phyloP scores from a whole-genome alignment of 2,797 vertebrate species.

The Clarias fuscus region DNA sequence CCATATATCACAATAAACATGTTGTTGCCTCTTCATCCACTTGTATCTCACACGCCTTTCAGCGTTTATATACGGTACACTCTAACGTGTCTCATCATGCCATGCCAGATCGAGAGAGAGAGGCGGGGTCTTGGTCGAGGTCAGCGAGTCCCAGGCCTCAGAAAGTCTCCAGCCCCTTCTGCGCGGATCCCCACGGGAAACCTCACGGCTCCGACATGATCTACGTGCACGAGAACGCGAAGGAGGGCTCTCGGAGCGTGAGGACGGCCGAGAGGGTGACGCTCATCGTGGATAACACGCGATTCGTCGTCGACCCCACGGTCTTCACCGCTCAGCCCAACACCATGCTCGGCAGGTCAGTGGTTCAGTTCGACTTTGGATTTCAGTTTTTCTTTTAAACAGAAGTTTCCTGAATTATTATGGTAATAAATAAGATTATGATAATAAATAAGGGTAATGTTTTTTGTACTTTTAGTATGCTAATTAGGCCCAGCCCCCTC shows the following conservation, averaged over 20 bases:
- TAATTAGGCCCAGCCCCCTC: too few species aligned
- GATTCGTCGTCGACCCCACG: slow-evolving; percentile 94
- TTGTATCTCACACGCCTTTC: background rate
- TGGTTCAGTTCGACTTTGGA: background rate
- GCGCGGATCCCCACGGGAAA: slow-evolving; percentile 80
- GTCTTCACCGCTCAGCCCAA: slow-evolving; percentile 98
- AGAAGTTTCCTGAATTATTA: background rate
- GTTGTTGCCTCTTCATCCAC: background rate
- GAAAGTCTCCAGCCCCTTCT: slow-evolving; percentile 74
- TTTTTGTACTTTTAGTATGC: background rate
- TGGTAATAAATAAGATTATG: background rate
- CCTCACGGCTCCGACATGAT: slow-evolving; percentile 83
- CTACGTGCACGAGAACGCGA: slow-evolving; percentile 88
- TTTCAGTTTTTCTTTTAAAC: background rate
- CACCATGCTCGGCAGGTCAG: slow-evolving; percentile 97
- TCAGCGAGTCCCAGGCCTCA: slow-evolving; percentile 81
- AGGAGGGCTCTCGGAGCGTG: slow-evolving; percentile 84
- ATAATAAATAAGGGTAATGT: background rate
- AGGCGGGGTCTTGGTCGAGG: slow-evolving; percentile 82
- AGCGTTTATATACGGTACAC: background rate
- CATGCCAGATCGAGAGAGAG: slow-evolving; percentile 78
- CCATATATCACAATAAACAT: background rate
- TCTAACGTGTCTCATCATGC: background rate
- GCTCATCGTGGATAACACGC: slow-evolving; percentile 93
- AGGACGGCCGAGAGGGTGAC: slow-evolving; percentile 88